Base-by-base conservation (phyloP, 2,113 vertebrate species). In the Pachycephala philippinensis region DNA sequence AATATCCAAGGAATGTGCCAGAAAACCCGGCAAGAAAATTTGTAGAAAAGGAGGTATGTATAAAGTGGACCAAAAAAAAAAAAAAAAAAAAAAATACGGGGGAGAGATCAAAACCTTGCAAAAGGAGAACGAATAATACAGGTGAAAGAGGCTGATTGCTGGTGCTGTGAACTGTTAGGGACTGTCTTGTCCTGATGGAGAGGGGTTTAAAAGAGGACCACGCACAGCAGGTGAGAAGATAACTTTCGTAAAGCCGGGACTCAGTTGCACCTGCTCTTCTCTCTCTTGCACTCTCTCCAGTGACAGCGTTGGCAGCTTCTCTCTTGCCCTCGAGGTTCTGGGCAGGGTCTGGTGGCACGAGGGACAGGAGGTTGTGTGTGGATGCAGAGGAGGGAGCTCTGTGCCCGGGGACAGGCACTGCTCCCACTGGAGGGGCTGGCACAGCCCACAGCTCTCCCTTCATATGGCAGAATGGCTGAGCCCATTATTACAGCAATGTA, bases 1-100 rank as follows among this genome's bases (percentile, higher is more conserved):
- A 99, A 99, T 99, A 99, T 99, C 99, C 99, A 99, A 99, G 99
- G 99, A 99, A 99, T 99, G 99, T 99, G 99, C 99, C 99, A 99
- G 99, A 98, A 99, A 99, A 99, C 99, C 99, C 98, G 99, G 99
- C 99, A 99, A 99, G 99, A 99, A 99, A 99, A 99, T 99, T 98
- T 99, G 99, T 99, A 99, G 99, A 99, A 99, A 99, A 99, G 99
- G 99, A 99, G 99, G 99, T 99, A 99, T 99, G 99, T 99, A 99
- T 99, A 98, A 98, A 98, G 98, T 98, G 98, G 93, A 96, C 90
- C 21, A 84, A 87, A 95, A 94, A 94, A 94, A 94, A 94, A 94
- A 19, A 93, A 95, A 95, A 93, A 94, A 54, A 27, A 90, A 91
- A 93, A 33, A 35, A 20, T 4, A 66, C 19, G 95, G 96, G 96